Conservation (phyloP, 1,140 invertebrate genomes). For the Gonioctena quinquepunctata region DNA sequence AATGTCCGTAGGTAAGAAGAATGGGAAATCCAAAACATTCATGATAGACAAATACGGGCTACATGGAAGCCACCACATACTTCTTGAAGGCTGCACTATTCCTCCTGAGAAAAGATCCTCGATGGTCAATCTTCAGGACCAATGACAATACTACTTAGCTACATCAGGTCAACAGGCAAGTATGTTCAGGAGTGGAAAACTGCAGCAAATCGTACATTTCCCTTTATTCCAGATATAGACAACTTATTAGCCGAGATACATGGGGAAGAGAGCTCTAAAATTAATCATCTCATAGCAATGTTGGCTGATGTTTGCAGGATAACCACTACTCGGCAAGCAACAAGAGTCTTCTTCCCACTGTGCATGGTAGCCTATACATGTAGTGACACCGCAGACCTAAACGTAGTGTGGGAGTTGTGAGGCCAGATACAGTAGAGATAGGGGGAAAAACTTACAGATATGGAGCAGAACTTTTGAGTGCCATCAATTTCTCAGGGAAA, state of each 20-base stretch:
- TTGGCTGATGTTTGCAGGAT: background rate
- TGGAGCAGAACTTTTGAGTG: background rate
- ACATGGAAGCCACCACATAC: conserved; percentile 16
- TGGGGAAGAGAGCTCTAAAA: background rate
- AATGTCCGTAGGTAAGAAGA: conserved; percentile 3
- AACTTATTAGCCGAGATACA: background rate
- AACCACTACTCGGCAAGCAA: background rate
- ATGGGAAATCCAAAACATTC: background rate
- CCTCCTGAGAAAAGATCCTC: conserved; percentile 23
- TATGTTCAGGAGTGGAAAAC: background rate
- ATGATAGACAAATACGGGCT: conserved; percentile 18
- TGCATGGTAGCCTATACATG: background rate
- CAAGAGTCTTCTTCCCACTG: background rate
- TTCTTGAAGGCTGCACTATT: conserved; percentile 19
- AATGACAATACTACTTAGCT: conserved; percentile 12
- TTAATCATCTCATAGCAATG: background rate
- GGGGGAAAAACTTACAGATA: background rate
- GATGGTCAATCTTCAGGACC: conserved; percentile 23
- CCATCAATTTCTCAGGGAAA: background rate
- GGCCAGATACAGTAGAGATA: background rate
- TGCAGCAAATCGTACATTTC: background rate
- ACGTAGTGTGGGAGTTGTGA: background rate
- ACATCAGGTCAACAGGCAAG: background rate
- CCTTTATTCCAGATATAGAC: background rate
- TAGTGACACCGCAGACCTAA: too few relatives aligned